phyloP scores from a whole-genome alignment of 2,888 invertebrate genomes.

The Halictus ligatus region DNA sequence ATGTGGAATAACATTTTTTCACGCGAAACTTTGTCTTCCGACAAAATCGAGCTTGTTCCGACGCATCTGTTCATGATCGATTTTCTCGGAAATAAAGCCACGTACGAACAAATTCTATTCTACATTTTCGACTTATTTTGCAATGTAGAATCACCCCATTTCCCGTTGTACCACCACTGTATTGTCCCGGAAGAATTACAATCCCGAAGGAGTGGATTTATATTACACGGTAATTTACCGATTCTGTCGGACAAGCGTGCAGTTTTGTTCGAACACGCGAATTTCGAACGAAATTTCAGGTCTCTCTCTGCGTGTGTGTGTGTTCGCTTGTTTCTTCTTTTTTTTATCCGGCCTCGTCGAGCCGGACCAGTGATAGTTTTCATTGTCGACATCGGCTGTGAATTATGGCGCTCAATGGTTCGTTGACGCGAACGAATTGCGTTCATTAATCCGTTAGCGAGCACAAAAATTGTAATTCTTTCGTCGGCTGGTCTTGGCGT shows the following conservation, averaged over 20 bases:
- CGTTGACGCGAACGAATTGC: slow-evolving; percentile 2
- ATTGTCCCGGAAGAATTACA: neutral
- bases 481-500: neutral
- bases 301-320: neutral
- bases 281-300: neutral
- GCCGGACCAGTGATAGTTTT: neutral
- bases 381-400: neutral
- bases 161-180: neutral
- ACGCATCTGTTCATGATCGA: neutral
- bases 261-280: neutral
- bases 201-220: slow-evolving; percentile 5
- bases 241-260: neutral
- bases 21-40: neutral
- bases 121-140: neutral
- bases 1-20: neutral
- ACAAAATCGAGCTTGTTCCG: no score
- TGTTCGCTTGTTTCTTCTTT: neutral
- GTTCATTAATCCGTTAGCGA: slow-evolving; percentile 1
- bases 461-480: slow-evolving; percentile 3
- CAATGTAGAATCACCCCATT: neutral
- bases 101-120: neutral
- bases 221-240: neutral
- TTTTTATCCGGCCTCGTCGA: neutral
- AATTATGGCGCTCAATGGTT: slow-evolving; percentile 4
- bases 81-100: neutral